Conservation (phyloP, 2,888 invertebrate genomes). For the Sepioteuthis lessoniana region DNA sequence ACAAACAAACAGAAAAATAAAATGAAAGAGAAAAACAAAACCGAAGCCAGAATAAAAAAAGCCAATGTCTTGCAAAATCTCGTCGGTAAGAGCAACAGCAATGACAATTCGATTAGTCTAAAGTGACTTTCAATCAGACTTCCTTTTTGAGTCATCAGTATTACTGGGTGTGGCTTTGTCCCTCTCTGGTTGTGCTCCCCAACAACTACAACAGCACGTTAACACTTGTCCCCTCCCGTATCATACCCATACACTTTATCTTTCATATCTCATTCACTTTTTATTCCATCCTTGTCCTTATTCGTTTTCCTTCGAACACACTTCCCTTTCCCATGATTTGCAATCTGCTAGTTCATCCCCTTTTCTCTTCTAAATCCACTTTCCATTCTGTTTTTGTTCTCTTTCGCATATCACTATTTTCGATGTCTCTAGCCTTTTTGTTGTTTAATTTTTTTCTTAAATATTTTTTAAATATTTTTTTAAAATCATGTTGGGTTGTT, state of each 20-base stretch:
- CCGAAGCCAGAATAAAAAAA: too few species aligned
- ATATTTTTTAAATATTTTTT: neutral
- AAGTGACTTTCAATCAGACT: neutral
- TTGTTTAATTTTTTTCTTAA: neutral
- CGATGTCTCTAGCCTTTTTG: neutral
- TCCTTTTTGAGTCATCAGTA: neutral
- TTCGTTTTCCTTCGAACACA: neutral
- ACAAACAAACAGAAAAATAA: too few species aligned
- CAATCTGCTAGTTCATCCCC: neutral
- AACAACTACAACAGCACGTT: neutral
- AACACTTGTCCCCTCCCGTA: too few species aligned
- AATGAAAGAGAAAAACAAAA: too few species aligned
- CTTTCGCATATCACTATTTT: neutral
- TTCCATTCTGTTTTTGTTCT: neutral
- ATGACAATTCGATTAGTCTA: neutral
- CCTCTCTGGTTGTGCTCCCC: neutral
- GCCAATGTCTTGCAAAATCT: neutral
- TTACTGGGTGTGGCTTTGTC: neutral
- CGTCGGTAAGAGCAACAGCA: neutral
- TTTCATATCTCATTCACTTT: neutral
- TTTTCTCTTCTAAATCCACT: neutral
- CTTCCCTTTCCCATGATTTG: neutral
- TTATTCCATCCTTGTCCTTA: neutral
- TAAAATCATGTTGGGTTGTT: neutral
- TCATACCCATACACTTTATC: neutral